Evolutionary conservation across 1,140 invertebrate genomes (phyloP).

Genomic region (Episyrphus balteatus): DNA sequence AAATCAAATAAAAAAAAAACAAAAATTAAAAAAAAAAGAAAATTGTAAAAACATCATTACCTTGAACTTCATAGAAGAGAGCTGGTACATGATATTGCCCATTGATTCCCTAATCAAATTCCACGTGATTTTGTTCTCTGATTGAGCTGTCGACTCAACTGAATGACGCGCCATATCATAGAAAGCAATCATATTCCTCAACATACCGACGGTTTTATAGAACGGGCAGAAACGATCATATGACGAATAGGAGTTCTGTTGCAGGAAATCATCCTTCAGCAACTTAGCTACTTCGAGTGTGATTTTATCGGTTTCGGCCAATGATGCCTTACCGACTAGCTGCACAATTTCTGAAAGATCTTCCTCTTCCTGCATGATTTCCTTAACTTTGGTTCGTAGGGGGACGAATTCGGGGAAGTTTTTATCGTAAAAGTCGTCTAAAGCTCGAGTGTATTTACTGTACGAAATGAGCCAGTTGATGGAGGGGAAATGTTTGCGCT

Average conservation of each 20-base stretch:
- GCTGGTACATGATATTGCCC: slow-evolving; percentile 90
- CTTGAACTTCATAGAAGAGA: slow-evolving; percentile 99
- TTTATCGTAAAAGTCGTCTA: slow-evolving; percentile 99
- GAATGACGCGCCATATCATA: slow-evolving; percentile 96
- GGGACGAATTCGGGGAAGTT: slow-evolving; percentile 96
- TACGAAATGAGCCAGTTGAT: slow-evolving; percentile 99
- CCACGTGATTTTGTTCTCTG: slow-evolving; percentile 99
- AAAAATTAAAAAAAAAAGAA: too few species aligned
- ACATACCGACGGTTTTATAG: slow-evolving; percentile 99
- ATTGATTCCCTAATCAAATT: slow-evolving; percentile 92
- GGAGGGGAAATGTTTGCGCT: slow-evolving; percentile 99
- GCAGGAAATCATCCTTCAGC: slow-evolving; percentile 98
- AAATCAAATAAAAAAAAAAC: too few species aligned
- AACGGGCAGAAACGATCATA: slow-evolving; percentile 99
- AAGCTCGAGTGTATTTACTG: slow-evolving; percentile 94
- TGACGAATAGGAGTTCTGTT: slow-evolving; percentile 94
- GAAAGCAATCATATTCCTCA: slow-evolving; percentile 96
- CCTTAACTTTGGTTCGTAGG: slow-evolving; percentile 82
- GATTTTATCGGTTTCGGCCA: slow-evolving; percentile 99
- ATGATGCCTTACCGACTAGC: slow-evolving; percentile 95
- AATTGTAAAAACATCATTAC: slow-evolving; percentile 39
- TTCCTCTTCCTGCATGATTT: slow-evolving; percentile 98
- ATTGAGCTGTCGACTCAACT: slow-evolving; percentile 95
- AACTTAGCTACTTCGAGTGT: slow-evolving; percentile 97
- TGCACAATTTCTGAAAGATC: slow-evolving; percentile 99